A percentile compares a stretch with the other conserved stretches of the same genome.
phyloP scores from a whole-genome alignment of 2,888 invertebrate species.

The Cartodere bifasciata region DNA sequence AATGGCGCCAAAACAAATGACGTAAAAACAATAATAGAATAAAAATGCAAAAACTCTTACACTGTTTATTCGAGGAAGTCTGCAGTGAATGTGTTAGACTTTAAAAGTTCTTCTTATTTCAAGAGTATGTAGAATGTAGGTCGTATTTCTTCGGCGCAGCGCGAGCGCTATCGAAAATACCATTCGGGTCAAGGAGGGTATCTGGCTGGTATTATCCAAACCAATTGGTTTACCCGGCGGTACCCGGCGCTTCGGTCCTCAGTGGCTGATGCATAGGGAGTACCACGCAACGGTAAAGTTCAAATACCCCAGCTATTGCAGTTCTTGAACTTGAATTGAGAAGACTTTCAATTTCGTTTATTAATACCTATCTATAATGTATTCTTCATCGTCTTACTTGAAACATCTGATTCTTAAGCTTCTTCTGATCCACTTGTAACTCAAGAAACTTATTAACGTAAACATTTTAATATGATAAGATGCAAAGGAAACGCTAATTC shows the following conservation, averaged over 20 bases:
- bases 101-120: constrained; percentile 38
- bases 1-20: constrained; percentile 14
- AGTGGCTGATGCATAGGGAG: background rate
- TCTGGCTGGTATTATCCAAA: no score
- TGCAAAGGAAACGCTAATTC: no score
- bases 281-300: constrained; percentile 7
- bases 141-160: constrained; percentile 27
- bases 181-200: constrained; percentile 33
- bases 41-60: constrained; percentile 26
- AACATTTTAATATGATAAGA: no score
- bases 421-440: no score
- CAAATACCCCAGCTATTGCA: constrained; percentile 7
- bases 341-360: background rate
- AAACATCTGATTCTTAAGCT: no score
- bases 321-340: constrained; percentile 11
- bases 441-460: no score
- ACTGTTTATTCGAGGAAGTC: constrained; percentile 29
- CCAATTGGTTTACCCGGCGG: no score
- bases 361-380: no score
- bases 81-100: constrained; percentile 35
- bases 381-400: no score
- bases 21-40: constrained; percentile 9
- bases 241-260: no score
- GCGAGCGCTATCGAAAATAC: constrained; percentile 24
- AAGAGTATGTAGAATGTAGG: constrained; percentile 31